phyloP scores from a whole-genome alignment of 2,797 vertebrate species.

The Phataginus tricuspis region DNA sequence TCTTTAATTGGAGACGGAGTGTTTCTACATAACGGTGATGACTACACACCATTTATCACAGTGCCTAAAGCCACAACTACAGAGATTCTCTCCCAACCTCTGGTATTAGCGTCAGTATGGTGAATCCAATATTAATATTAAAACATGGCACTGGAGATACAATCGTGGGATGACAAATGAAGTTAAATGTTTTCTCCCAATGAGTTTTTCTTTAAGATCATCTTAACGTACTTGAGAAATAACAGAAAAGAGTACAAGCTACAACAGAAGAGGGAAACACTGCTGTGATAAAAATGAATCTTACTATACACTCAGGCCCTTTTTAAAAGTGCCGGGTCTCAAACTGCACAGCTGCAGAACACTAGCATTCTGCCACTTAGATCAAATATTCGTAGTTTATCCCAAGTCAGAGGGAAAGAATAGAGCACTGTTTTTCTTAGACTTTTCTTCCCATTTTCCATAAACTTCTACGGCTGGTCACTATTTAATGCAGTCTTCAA shows the following conservation, averaged over 20 bases:
- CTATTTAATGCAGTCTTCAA: not conserved
- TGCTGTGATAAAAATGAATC: not conserved
- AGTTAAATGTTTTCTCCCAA: constrained; percentile 49
- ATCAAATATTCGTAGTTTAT: not conserved
- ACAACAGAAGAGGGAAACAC: not conserved
- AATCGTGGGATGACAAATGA: constrained; percentile 47
- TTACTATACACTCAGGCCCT: not conserved
- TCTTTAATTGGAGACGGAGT: constrained; percentile 54
- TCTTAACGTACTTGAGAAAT: constrained; percentile 41
- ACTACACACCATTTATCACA: constrained; percentile 57
- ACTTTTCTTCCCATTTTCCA: not conserved
- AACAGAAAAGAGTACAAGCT: not conserved
- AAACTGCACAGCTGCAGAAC: not conserved
- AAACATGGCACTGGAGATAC: constrained; percentile 27
- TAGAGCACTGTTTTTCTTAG: not conserved
- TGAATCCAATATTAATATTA: constrained; percentile 55
- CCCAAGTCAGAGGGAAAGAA: not conserved
- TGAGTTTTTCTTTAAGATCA: constrained; percentile 49
- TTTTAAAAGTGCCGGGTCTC: not conserved
- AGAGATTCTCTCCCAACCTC: constrained; percentile 37
- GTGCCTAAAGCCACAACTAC: constrained; percentile 4
- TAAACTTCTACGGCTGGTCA: not conserved
- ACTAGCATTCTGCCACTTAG: not conserved
- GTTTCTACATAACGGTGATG: constrained; percentile 43
- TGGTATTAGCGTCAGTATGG: not conserved